phyloP scores from a whole-genome alignment of 2,888 invertebrate species.

The Temnothorax unifasciatus region DNA sequence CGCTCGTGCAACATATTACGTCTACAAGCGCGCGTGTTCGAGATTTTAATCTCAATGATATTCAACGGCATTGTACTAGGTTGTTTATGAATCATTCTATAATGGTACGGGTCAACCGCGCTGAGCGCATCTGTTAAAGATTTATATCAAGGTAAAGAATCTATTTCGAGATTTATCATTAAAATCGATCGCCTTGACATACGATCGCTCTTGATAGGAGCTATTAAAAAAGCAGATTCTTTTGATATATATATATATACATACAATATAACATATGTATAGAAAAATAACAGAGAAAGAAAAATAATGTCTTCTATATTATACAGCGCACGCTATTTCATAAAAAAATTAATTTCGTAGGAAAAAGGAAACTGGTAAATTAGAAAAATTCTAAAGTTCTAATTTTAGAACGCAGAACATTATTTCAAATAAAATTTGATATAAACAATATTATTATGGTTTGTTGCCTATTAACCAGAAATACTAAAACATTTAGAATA shows the following conservation, averaged over 20 bases:
- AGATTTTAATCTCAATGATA: conserved; percentile 23
- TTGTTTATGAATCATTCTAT: not conserved
- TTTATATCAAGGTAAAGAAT: not conserved
- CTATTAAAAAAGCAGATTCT: not conserved
- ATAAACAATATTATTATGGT: not conserved
- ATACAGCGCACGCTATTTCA: not conserved
- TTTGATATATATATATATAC: not conserved
- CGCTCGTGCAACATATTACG: not conserved
- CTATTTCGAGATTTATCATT: not conserved
- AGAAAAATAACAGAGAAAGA: not conserved
- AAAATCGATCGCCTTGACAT: not conserved
- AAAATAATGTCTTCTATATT: not conserved
- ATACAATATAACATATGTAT: not conserved
- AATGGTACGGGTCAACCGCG: not conserved
- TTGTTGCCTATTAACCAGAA: not conserved
- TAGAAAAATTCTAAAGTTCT: not conserved
- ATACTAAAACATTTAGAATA: not conserved
- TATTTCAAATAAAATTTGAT: not conserved
- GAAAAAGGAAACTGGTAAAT: not conserved
- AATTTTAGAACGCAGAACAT: not conserved
- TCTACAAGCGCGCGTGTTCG: not conserved
- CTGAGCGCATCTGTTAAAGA: not conserved
- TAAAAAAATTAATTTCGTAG: not conserved
- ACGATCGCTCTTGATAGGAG: not conserved
- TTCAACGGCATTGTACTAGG: not conserved